Conservation (phyloP, 2,797 vertebrate species). For the Helarctos malayanus region DNA sequence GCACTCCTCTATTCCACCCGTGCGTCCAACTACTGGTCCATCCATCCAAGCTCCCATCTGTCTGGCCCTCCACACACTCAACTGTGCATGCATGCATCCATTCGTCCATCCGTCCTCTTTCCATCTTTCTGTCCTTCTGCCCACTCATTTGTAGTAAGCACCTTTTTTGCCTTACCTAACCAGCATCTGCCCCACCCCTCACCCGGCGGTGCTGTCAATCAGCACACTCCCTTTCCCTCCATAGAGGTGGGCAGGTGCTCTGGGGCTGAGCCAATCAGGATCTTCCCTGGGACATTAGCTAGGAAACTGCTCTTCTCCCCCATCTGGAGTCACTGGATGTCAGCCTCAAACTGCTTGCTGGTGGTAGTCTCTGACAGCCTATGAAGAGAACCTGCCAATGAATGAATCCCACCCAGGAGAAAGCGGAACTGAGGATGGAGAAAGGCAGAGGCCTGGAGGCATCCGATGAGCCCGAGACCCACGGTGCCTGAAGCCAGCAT, state of each 20-base stretch:
- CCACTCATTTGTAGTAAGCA: background rate
- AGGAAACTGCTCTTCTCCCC: background rate
- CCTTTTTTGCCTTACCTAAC: background rate
- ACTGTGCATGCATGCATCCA: too few species aligned
- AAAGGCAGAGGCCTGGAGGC: background rate
- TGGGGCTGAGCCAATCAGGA: background rate
- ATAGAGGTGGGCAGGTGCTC: background rate
- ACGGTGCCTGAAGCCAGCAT: background rate
- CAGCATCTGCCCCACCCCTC: background rate
- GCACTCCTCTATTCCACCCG: background rate
- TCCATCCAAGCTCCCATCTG: too few species aligned
- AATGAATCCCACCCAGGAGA: background rate
- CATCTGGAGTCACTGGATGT: background rate
- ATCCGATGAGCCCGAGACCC: fast-evolving
- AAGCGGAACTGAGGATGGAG: background rate
- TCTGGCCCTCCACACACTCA: too few species aligned
- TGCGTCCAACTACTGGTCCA: background rate
- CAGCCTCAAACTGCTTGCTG: background rate
- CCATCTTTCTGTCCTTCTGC: background rate
- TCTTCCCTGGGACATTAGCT: background rate
- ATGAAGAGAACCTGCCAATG: too few species aligned
- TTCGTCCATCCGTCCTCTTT: background rate
- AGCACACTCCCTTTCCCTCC: background rate
- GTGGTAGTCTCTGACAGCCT: background rate
- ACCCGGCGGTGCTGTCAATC: background rate